Percentiles rank a stretch among this genome's conserved stretches.
These are phyloP conservation scores for Saturnia japonica DNA, from an alignment of 2,888 invertebrate genomes.

Conservation along the genomic window DNA sequence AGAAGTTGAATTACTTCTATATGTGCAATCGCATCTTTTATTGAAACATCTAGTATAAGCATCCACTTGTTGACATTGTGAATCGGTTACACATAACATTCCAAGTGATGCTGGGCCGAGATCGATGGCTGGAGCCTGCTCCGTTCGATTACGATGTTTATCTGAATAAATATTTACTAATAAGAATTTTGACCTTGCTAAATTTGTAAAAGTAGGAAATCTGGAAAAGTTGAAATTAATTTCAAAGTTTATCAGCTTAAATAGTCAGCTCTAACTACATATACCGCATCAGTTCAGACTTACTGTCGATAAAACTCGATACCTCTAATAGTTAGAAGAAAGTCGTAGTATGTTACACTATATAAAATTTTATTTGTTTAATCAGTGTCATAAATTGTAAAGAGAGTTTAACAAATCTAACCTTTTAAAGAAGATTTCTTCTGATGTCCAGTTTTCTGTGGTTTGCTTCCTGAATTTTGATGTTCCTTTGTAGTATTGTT, in stretches of 20 bases:
- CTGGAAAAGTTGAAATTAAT: neutral
- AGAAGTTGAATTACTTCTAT: conserved; percentile 81
- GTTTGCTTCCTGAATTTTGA: conserved; percentile 48
- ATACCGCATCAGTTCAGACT: neutral
- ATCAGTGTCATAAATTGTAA: neutral
- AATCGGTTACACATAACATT: conserved; percentile 86
- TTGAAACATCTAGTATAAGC: conserved; percentile 87
- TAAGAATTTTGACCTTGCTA: neutral
- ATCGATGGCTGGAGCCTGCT: conserved; percentile 60
- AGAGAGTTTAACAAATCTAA: conserved; percentile 28
- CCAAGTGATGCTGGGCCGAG: conserved; percentile 87
- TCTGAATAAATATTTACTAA: conserved; percentile 45
- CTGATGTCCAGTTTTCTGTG: conserved; percentile 67
- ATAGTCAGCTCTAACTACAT: neutral
- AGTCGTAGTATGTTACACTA: neutral
- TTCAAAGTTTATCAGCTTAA: neutral
- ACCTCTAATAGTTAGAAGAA: neutral
- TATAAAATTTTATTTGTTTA: neutral
- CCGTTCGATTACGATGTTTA: conserved; percentile 68
- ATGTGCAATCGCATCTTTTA: conserved; percentile 89
- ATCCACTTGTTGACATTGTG: conserved; percentile 91
- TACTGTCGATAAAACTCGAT: too few relatives aligned
- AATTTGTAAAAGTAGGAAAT: neutral
- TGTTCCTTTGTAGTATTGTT: conserved; percentile 57
- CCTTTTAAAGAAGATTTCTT: conserved; percentile 77